phyloP scores from a whole-genome alignment of 2,113 vertebrate species.

The Oreamnos americanus region DNA sequence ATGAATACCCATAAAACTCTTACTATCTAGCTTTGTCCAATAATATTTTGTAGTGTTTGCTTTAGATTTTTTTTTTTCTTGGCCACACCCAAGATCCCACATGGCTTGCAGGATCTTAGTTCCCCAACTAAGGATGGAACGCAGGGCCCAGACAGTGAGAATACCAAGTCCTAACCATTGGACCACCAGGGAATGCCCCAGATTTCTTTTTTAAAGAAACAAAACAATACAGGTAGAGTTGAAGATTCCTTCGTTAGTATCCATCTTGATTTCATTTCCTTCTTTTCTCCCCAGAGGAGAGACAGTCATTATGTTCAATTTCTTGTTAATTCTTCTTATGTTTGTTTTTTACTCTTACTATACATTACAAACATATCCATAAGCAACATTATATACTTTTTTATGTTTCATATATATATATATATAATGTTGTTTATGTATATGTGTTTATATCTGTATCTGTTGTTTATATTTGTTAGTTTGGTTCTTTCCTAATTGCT shows the following conservation, averaged over 20 bases:
- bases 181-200: not conserved
- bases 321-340: not conserved
- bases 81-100: not conserved
- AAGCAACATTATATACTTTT: not conserved
- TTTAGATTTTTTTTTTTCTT: not conserved
- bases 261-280: not conserved
- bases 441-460: not conserved
- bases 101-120: not conserved
- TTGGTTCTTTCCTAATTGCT: not conserved
- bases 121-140: not conserved
- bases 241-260: not conserved
- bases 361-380: not conserved
- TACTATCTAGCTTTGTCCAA: not conserved
- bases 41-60: not conserved
- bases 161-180: not conserved
- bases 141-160: not conserved
- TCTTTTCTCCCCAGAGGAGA: not conserved
- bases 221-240: not conserved
- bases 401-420: not conserved
- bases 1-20: not conserved
- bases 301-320: constrained; percentile 12
- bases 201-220: not conserved
- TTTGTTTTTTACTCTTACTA: constrained; percentile 7
- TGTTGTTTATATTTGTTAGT: not conserved
- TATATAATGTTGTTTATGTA: too few relatives aligned